Percentiles rank a stretch among this genome's conserved stretches.
These are phyloP conservation scores for Drosophila kurseongensis DNA, from an alignment of 1,140 invertebrate genomes.

Conservation along the genomic window DNA sequence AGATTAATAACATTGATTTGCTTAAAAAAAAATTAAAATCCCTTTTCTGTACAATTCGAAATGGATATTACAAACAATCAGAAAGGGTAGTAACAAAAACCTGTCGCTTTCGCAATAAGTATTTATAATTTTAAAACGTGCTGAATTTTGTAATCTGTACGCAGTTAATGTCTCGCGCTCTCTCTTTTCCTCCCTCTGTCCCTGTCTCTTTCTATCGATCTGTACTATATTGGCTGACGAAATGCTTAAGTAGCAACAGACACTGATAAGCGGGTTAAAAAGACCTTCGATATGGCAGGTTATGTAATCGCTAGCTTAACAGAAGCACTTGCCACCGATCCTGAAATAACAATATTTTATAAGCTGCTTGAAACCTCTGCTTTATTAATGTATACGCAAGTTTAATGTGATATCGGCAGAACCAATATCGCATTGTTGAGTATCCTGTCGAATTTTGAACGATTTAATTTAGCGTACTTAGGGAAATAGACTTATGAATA, in stretches of 20 bases:
- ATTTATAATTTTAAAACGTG: constrained; percentile 24
- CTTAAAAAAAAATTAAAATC: not conserved
- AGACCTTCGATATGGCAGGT: constrained; percentile 12
- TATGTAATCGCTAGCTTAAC: not conserved
- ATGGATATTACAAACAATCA: not conserved
- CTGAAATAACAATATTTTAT: not conserved
- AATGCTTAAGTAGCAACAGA: constrained; percentile 1
- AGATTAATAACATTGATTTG: not conserved
- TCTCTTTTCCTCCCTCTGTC: not conserved
- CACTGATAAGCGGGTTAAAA: constrained; percentile 15
- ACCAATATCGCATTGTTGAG: no score
- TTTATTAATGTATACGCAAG: no score
- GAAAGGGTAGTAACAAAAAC: not conserved
- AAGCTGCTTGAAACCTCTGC: no score
- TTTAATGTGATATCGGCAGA: no score
- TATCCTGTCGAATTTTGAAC: no score
- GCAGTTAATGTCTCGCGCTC: not conserved
- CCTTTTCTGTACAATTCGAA: not conserved
- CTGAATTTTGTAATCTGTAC: constrained; percentile 18
- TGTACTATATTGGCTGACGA: constrained; percentile 12
- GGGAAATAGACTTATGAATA: no score
- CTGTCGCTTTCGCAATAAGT: constrained; percentile 9
- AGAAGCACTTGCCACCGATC: no score
- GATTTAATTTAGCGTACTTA: no score
- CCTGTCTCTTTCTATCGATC: not conserved